phyloP scores from a whole-genome alignment of 2,797 vertebrate genomes.

The Enteromius unitaeniatus region DNA sequence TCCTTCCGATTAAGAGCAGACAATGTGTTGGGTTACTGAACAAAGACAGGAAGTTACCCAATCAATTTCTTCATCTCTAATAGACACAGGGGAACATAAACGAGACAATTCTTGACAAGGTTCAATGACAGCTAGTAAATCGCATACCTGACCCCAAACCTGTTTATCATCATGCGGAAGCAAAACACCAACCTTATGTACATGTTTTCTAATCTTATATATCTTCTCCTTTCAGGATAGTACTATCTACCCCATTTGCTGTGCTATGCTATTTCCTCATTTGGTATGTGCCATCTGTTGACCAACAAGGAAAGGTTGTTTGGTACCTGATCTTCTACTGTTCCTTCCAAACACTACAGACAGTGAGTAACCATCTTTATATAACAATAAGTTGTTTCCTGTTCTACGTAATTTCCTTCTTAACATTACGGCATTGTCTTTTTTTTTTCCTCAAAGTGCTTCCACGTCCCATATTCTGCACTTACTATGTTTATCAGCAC shows the following conservation, averaged over 20 bases:
- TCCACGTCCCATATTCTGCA: constrained; percentile 96
- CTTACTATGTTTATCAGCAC: constrained; percentile 98
- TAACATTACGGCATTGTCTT: background rate
- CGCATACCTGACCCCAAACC: background rate
- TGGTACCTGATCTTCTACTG: constrained; percentile 97
- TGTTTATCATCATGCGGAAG: background rate
- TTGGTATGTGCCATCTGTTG: constrained; percentile 91
- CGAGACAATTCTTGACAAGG: background rate
- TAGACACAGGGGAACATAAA: background rate
- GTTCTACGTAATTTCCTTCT: background rate
- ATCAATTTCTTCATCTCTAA: background rate
- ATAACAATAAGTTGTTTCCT: background rate
- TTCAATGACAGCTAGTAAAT: background rate
- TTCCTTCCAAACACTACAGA: constrained; percentile 92
- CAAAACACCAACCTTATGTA: background rate
- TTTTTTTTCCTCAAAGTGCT: constrained; percentile 77
- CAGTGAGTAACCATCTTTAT: constrained; percentile 79
- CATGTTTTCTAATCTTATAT: background rate
- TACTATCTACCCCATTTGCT: constrained; percentile 89
- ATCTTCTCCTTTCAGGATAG: constrained; percentile 79
- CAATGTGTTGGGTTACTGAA: background rate
- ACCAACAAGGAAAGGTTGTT: constrained; percentile 79
- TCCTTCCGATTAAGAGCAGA: background rate
- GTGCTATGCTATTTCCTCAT: constrained; percentile 89
- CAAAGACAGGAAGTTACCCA: constrained; percentile 9